Evolutionary conservation across 2,113 vertebrate species (phyloP).

Genomic region (Tachysurus fulvidraco): DNA sequence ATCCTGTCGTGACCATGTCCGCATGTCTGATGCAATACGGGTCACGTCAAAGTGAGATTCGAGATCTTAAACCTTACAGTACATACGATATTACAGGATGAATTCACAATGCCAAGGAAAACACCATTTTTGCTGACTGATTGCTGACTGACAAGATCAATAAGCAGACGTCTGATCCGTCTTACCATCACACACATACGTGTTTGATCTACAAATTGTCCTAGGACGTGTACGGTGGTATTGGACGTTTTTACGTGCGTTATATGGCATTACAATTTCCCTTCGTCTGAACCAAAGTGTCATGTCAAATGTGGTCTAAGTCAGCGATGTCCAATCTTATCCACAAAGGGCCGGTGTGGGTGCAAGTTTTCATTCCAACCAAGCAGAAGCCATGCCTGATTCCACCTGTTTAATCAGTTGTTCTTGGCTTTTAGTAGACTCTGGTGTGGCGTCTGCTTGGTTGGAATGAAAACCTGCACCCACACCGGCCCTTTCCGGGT

Average conservation of each 20-base stretch:
- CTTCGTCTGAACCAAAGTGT: no score
- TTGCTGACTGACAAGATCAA: background rate
- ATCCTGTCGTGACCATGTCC: background rate
- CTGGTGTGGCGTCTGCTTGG: no score
- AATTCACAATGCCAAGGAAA: background rate
- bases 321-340: no score
- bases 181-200: background rate
- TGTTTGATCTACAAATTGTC: background rate
- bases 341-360: no score
- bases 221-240: background rate
- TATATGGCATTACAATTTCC: background rate
- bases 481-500: no score
- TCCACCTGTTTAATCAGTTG: no score
- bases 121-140: no score
- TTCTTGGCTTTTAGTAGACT: no score
- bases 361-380: no score
- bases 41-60: background rate
- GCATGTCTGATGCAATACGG: background rate
- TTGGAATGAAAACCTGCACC: no score
- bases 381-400: no score
- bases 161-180: background rate
- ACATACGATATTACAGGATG: background rate
- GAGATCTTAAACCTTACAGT: background rate
- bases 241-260: background rate
- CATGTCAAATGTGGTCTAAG: no score